Evolutionary conservation across 92 coral and sea anemone species (phyloP).

Genomic region (Phenganax stokvisi): DNA sequence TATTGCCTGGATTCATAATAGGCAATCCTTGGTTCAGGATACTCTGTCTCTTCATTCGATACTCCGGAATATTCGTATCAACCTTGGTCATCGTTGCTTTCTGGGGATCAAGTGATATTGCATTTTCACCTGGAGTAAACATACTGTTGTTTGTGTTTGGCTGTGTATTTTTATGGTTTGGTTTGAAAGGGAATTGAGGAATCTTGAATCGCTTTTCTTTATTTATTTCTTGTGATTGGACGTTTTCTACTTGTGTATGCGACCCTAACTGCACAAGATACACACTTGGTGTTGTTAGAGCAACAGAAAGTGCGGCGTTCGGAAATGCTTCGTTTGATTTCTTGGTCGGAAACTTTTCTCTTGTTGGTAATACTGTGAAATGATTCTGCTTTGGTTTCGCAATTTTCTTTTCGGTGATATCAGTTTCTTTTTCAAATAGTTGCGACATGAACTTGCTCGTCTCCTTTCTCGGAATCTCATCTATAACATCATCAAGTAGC

Average conservation of each 20-base stretch:
- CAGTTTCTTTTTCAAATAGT: conserved; percentile 1
- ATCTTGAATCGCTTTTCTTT: conserved; percentile 9
- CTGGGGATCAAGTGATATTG: neutral
- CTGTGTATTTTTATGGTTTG: neutral
- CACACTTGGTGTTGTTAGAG: conserved; percentile 15
- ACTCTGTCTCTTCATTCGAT: conserved; percentile 20
- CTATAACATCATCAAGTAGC: conserved; percentile 11
- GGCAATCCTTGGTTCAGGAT: neutral
- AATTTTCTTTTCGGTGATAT: neutral
- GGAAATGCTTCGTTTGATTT: conserved; percentile 19
- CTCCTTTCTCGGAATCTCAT: conserved; percentile 8
- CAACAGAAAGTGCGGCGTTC: neutral
- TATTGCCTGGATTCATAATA: neutral
- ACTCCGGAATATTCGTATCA: neutral
- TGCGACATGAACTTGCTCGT: conserved; percentile 19
- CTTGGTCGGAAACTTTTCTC: conserved; percentile 15
- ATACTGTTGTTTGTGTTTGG: neutral
- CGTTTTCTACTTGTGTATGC: neutral
- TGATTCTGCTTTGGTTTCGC: neutral
- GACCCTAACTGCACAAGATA: neutral
- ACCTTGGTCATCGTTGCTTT: neutral
- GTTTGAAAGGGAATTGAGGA: neutral
- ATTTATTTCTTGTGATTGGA: neutral
- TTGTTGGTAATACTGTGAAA: conserved; percentile 10
- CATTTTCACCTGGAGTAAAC: neutral